These are phyloP conservation scores for Cossypha niveicapilla DNA, from an alignment of 2,797 vertebrate species.

Conservation along the genomic window DNA sequence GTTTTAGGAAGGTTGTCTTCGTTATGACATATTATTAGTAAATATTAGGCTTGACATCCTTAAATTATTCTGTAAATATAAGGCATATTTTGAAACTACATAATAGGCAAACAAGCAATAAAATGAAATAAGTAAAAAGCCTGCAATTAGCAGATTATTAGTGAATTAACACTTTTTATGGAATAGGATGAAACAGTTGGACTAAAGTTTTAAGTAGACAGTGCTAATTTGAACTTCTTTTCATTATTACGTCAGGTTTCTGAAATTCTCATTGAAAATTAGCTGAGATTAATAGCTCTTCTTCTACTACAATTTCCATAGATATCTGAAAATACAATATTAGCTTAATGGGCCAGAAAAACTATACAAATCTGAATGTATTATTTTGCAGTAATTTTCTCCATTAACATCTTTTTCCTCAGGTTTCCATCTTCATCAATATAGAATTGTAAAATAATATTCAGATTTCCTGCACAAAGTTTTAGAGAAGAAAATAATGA, in stretches of 20 bases:
- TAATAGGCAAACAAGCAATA: background rate
- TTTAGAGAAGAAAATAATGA: background rate
- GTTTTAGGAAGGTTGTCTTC: background rate
- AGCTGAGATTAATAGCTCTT: background rate
- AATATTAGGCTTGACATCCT: background rate
- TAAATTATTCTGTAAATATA: background rate
- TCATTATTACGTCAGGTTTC: background rate
- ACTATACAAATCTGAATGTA: background rate
- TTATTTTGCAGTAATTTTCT: background rate
- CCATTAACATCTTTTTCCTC: background rate
- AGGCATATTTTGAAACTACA: background rate
- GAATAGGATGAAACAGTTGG: background rate
- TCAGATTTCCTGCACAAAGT: background rate
- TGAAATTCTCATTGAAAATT: background rate
- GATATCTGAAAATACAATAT: background rate
- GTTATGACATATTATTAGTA: background rate
- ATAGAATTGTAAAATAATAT: background rate
- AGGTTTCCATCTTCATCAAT: background rate
- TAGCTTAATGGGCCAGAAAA: background rate
- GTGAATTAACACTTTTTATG: background rate
- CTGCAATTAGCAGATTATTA: background rate
- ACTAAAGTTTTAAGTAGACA: background rate
- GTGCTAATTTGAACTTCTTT: background rate
- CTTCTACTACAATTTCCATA: background rate
- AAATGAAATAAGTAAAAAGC: background rate